phyloP scores from a whole-genome alignment of 2,113 vertebrate species.

The Procavia capensis region DNA sequence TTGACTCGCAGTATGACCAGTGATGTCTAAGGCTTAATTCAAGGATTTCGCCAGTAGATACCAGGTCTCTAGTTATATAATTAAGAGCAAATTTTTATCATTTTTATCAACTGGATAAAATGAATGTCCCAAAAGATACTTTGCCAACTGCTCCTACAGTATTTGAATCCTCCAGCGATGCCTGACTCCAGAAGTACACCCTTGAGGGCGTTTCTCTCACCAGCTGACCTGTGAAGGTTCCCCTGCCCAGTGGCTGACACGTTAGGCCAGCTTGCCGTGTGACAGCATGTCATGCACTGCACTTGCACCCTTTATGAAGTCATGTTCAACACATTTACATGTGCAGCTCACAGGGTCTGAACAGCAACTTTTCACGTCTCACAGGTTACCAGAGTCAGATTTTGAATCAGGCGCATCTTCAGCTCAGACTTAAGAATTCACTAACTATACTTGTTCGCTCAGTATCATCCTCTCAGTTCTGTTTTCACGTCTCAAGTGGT shows the following conservation, averaged over 20 bases:
- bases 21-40: too few relatives aligned
- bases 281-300: not conserved
- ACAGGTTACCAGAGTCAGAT: not conserved
- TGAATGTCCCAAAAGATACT: accelerated
- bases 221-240: not conserved
- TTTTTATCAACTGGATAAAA: not conserved
- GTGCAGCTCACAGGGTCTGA: not conserved
- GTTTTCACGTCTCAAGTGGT: not conserved
- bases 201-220: constrained; percentile 11
- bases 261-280: not conserved
- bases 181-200: too few relatives aligned
- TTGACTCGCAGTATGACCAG: too few relatives aligned
- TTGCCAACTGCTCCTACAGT: not conserved
- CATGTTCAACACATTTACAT: not conserved
- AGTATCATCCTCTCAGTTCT: too few relatives aligned
- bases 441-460: not conserved
- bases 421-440: not conserved
- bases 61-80: too few relatives aligned
- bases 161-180: not conserved
- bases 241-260: not conserved
- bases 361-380: not conserved
- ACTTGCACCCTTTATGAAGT: not conserved
- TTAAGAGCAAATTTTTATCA: not conserved
- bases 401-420: not conserved
- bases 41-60: not conserved